These are phyloP conservation scores for Melanaphis sacchari DNA, from an alignment of 1,140 invertebrate genomes.

Conservation along the genomic window DNA sequence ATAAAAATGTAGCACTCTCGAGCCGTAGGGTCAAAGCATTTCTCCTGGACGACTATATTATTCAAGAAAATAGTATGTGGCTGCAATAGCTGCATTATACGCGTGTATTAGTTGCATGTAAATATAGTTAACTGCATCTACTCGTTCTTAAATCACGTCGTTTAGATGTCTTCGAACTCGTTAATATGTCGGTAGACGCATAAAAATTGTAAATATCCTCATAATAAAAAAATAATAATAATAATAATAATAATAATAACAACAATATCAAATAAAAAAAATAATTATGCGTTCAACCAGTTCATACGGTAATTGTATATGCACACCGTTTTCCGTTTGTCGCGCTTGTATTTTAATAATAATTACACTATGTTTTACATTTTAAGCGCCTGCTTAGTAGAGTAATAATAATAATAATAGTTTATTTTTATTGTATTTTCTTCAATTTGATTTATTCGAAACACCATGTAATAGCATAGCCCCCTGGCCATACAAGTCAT, in stretches of 20 bases:
- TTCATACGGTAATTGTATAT: neutral
- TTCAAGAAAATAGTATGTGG: neutral
- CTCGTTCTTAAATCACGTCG: neutral
- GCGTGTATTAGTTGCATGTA: neutral
- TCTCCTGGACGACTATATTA: neutral
- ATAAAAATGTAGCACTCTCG: neutral
- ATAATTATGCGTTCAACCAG: neutral
- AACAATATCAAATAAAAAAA: constrained; percentile 6
- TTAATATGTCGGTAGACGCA: neutral
- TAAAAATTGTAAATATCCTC: constrained; percentile 22
- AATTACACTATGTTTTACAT: constrained; percentile 27
- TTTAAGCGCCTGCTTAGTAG: constrained; percentile 18
- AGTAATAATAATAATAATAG: constrained; percentile 18
- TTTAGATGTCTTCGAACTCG: constrained; percentile 8
- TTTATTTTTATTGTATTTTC: constrained; percentile 46
- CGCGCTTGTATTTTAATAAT: neutral
- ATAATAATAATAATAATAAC: neutral
- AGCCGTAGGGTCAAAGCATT: neutral
- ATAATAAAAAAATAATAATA: constrained; percentile 7
- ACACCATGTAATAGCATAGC: constrained; percentile 35
- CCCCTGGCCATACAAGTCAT: constrained; percentile 36
- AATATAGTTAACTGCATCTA: neutral
- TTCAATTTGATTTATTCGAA: constrained; percentile 54
- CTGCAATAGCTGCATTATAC: neutral
- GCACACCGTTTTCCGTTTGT: neutral